A percentile compares a stretch with the other conserved stretches of the same genome.
Evolutionary conservation across 2,888 invertebrate species (phyloP).

Genomic region (Clistopyga incitator): DNA sequence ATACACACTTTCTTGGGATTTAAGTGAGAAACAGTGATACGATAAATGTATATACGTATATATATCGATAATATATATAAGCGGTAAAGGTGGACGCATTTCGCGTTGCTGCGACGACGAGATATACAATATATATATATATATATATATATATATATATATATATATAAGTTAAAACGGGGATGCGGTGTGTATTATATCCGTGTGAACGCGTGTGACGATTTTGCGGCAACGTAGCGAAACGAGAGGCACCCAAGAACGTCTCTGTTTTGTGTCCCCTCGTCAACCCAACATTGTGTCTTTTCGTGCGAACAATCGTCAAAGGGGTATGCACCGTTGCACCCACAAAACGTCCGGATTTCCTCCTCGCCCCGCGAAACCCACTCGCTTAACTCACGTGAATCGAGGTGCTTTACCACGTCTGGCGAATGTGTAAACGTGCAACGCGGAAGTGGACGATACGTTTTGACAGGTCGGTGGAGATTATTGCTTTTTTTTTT

Average conservation of each 20-base stretch:
- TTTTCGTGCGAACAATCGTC: constrained; percentile 61
- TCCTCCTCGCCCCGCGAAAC: constrained; percentile 4
- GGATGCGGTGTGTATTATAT: constrained; percentile 29
- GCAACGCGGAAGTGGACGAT: not conserved
- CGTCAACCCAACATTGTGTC: constrained; percentile 28
- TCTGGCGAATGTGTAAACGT: constrained; percentile 15
- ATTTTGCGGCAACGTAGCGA: constrained; percentile 11
- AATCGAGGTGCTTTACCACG: constrained; percentile 27
- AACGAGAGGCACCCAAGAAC: not conserved
- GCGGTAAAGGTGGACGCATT: constrained; percentile 29
- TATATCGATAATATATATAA: not conserved
- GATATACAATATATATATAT: not conserved
- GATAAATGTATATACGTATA: constrained; percentile 23
- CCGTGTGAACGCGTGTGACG: constrained; percentile 51
- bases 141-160: too few species aligned
- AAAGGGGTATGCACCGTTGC: constrained; percentile 53
- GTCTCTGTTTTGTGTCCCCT: not conserved
- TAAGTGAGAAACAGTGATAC: constrained; percentile 23
- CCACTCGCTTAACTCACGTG: constrained; percentile 40
- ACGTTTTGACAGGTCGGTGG: constrained; percentile 43
- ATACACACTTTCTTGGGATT: not conserved
- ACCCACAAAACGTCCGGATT: not conserved
- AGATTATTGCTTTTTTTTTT: constrained; percentile 2
- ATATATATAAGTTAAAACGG: constrained; percentile 23
- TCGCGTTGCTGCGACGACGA: constrained; percentile 40